These are phyloP conservation scores for Nomada fucata DNA, from an alignment of 2,888 invertebrate species.

Conservation along the genomic window DNA sequence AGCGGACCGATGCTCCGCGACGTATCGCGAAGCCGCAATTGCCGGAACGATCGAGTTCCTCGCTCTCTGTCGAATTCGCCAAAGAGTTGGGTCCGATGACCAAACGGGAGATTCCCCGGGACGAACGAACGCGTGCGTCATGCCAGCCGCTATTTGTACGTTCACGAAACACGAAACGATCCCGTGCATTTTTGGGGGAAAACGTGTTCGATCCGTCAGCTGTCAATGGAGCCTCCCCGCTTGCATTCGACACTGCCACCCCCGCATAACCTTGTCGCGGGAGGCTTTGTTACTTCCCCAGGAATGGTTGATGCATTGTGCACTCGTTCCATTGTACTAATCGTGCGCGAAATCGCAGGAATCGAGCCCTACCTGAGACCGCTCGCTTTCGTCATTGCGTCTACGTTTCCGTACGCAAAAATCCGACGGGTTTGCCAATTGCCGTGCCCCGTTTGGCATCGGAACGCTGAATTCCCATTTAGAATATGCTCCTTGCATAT, in stretches of 20 bases:
- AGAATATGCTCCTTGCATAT: conserved; percentile 35
- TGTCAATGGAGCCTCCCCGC: conserved; percentile 69
- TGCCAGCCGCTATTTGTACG: conserved; percentile 42
- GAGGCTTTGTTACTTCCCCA: conserved; percentile 53
- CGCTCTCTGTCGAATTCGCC: conserved; percentile 2
- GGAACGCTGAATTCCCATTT: conserved; percentile 48
- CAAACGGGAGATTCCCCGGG: conserved; percentile 51
- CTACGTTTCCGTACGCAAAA: conserved; percentile 43
- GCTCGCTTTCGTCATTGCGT: conserved; percentile 7
- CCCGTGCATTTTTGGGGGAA: conserved; percentile 54
- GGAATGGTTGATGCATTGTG: conserved; percentile 56
- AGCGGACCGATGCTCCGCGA: background rate
- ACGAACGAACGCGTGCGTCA: conserved; percentile 57
- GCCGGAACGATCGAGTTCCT: background rate
- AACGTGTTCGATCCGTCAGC: conserved; percentile 69
- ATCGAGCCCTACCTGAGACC: conserved; percentile 66
- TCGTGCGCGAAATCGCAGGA: conserved; percentile 49
- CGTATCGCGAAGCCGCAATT: background rate
- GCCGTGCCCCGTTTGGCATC: conserved; percentile 35
- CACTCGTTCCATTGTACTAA: conserved; percentile 67
- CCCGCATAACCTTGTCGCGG: conserved; percentile 65
- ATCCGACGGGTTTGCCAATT: conserved; percentile 27
- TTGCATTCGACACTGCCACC: conserved; percentile 64
- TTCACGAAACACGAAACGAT: conserved; percentile 50
- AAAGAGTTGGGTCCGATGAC: conserved; percentile 30